A percentile compares a stretch with the other conserved stretches of the same genome.
phyloP scores from a whole-genome alignment of 1,140 invertebrate species.

The Diabrotica undecimpunctata region DNA sequence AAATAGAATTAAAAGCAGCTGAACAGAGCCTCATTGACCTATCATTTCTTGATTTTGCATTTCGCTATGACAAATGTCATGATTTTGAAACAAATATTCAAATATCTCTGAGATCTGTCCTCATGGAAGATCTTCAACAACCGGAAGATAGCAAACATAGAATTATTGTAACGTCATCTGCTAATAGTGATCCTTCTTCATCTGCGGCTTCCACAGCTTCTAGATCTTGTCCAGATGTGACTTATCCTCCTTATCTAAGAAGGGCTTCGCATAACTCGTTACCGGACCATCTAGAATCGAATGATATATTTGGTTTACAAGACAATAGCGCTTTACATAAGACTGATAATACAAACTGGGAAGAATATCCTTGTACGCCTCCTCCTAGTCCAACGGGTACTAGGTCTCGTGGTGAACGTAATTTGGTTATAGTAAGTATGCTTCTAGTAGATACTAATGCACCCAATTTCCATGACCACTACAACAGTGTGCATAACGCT shows the following conservation, averaged over 20 bases:
- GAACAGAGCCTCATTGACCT: constrained; percentile 75
- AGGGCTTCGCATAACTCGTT: constrained; percentile 54
- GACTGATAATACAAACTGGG: background rate
- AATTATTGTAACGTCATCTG: constrained; percentile 64
- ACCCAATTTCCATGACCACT: constrained; percentile 56
- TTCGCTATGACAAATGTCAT: constrained; percentile 67
- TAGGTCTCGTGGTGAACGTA: constrained; percentile 32
- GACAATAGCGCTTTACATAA: constrained; percentile 18
- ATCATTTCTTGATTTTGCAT: constrained; percentile 75
- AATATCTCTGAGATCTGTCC: constrained; percentile 74
- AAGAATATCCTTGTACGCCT: constrained; percentile 61
- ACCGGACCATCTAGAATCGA: constrained; percentile 65
- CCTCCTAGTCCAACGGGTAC: constrained; percentile 61
- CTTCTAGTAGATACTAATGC: constrained; percentile 57
- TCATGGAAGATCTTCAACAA: constrained; percentile 84
- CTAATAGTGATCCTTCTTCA: constrained; percentile 48
- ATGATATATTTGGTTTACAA: constrained; percentile 49
- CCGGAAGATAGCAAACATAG: constrained; percentile 66
- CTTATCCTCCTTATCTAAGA: constrained; percentile 34
- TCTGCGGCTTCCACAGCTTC: constrained; percentile 73
- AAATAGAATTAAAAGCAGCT: constrained; percentile 64
- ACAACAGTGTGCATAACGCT: constrained; percentile 50
- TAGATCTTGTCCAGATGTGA: constrained; percentile 80
- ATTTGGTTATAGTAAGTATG: constrained; percentile 61
- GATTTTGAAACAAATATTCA: constrained; percentile 66